Conservation (phyloP, 2,113 vertebrate genomes). For the Ariopsis seemanni region DNA sequence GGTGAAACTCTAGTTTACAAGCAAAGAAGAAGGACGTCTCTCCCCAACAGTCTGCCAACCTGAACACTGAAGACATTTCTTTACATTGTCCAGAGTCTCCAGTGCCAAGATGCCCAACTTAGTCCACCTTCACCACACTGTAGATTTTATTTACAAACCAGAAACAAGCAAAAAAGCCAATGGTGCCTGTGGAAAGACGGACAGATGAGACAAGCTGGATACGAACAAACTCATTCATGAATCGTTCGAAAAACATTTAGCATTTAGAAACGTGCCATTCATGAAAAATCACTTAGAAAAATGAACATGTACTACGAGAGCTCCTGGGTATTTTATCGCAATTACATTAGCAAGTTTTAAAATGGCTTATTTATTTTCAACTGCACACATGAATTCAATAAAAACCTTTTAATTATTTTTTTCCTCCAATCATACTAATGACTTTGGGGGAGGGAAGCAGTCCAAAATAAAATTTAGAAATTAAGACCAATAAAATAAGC, state of each 20-base stretch:
- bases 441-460: too few species aligned
- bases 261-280: background rate
- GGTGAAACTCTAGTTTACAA: slow-evolving; percentile 60
- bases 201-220: slow-evolving; percentile 14
- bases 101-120: slow-evolving; percentile 55
- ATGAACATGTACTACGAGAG: background rate
- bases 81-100: slow-evolving; percentile 8
- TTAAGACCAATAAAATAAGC: background rate
- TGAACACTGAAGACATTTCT: slow-evolving; percentile 43
- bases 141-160: slow-evolving; percentile 99
- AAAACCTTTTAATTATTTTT: background rate
- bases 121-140: slow-evolving; percentile 99
- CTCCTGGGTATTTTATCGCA: background rate
- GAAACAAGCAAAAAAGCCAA: slow-evolving; percentile 98
- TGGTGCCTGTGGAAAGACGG: slow-evolving; percentile 79
- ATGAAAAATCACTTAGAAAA: background rate
- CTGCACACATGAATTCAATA: background rate
- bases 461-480: background rate
- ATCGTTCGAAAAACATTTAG: background rate
- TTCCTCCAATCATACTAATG: too few species aligned
- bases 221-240: background rate
- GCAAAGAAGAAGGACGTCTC: slow-evolving; percentile 62
- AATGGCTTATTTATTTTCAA: background rate
- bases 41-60: slow-evolving; percentile 53
- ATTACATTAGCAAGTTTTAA: background rate